Conservation (phyloP, 2,113 vertebrate genomes). For the Hyperopisus bebe region DNA sequence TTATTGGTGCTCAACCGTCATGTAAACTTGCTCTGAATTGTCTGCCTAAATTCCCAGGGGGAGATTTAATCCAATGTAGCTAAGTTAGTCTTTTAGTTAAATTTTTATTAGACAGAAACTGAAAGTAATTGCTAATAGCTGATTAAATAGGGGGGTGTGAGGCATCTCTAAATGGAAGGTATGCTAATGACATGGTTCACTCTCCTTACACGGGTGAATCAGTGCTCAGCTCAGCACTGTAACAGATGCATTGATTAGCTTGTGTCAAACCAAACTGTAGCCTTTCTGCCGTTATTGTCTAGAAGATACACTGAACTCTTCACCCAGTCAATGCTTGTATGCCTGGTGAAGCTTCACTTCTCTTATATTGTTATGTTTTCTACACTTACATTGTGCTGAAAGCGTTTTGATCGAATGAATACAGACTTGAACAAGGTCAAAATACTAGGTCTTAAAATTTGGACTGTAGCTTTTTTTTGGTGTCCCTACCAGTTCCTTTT, state of each 20-base stretch:
- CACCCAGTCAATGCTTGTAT: not conserved
- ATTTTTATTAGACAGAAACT: not conserved
- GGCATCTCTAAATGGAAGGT: not conserved
- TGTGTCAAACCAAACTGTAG: not conserved
- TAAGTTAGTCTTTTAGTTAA: not conserved
- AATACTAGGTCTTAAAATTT: not conserved
- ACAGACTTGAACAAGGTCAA: not conserved
- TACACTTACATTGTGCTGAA: not conserved
- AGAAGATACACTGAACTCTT: not conserved
- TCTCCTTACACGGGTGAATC: not conserved
- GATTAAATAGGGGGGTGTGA: not conserved
- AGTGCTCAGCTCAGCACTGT: not conserved
- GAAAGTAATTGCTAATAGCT: not conserved
- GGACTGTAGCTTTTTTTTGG: not conserved
- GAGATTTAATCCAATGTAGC: not conserved
- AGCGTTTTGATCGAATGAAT: not conserved
- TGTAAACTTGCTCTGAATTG: not conserved
- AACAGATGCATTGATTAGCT: not conserved
- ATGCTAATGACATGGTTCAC: not conserved
- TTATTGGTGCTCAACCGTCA: not conserved
- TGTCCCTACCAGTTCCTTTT: not conserved
- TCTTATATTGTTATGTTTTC: not conserved
- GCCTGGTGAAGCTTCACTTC: not conserved
- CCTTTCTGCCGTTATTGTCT: not conserved
- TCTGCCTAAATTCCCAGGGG: not conserved